Percentiles rank a stretch among this genome's conserved stretches.
Conservation (phyloP, 2,797 vertebrate species). For the Labroides dimidiatus region DNA sequence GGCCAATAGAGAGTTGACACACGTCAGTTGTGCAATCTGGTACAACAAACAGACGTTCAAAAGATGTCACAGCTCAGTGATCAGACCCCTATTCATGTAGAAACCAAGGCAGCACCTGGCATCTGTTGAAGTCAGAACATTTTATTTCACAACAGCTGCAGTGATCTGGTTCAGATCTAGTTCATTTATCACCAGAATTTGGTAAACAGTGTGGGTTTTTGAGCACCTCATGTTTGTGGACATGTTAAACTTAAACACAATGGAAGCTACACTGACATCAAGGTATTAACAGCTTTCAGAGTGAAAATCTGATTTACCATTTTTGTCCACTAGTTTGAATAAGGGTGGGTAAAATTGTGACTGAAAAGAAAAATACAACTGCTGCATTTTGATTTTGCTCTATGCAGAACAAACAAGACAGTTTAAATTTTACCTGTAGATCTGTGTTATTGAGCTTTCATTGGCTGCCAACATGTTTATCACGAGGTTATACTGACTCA, state of each 20-base stretch:
- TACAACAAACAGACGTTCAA: constrained; percentile 37
- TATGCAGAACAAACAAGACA: no score
- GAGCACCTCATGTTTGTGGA: background rate
- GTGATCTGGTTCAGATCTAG: constrained; percentile 18
- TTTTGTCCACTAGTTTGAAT: no score
- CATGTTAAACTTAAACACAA: no score
- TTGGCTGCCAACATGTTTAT: background rate
- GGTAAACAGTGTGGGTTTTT: background rate
- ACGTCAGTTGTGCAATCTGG: constrained; percentile 59
- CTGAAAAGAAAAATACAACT: no score
- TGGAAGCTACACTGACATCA: background rate
- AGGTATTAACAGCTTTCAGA: no score
- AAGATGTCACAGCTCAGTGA: constrained; percentile 42
- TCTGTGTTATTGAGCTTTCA: no score
- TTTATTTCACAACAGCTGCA: constrained; percentile 4
- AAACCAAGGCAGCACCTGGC: constrained; percentile 45
- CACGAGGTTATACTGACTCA: background rate
- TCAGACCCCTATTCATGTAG: constrained; percentile 35
- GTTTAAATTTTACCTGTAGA: no score
- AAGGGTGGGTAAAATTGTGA: no score
- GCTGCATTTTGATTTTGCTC: no score
- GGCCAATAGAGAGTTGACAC: constrained; percentile 49
- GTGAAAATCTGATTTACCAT: no score
- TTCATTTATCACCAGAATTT: background rate
- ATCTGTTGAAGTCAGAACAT: constrained; percentile 40